Conservation (phyloP, 2,888 invertebrate species). For the Elmis aenea region DNA sequence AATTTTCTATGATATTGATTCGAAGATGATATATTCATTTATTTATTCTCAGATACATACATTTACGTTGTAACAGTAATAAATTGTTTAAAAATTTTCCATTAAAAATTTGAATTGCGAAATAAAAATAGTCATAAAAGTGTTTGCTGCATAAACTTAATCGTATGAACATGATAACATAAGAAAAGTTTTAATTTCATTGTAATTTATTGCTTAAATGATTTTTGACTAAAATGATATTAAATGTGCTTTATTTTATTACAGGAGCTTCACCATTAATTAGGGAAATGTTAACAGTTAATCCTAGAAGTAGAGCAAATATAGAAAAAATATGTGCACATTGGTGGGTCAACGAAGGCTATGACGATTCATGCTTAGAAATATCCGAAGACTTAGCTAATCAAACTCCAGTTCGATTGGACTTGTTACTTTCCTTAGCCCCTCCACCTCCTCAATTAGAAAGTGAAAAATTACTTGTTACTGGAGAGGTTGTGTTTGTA, state of each 20-base stretch:
- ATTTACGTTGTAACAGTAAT: too few species aligned
- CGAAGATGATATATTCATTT: too few species aligned
- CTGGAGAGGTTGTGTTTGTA: slow-evolving; percentile 48
- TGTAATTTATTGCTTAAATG: slow-evolving; percentile 2
- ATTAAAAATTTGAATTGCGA: too few species aligned
- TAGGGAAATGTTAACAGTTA: slow-evolving; percentile 89
- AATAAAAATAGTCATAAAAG: too few species aligned
- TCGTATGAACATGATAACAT: too few species aligned
- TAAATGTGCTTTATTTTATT: too few species aligned
- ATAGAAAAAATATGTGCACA: slow-evolving; percentile 93
- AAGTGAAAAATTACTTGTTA: slow-evolving; percentile 68
- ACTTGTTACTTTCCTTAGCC: slow-evolving; percentile 77
- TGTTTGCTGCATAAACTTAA: too few species aligned
- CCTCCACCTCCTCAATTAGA: slow-evolving; percentile 71
- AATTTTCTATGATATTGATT: too few species aligned
- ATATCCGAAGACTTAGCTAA: slow-evolving; percentile 84
- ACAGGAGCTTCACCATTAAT: slow-evolving; percentile 91
- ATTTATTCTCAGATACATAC: too few species aligned
- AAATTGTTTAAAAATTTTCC: too few species aligned
- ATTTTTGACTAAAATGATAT: slow-evolving; percentile 3
- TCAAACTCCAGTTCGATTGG: slow-evolving; percentile 84
- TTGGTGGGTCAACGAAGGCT: slow-evolving; percentile 94
- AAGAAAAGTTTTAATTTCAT: slow-evolving; percentile 1
- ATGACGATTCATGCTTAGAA: slow-evolving; percentile 75
- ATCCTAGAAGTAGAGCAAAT: slow-evolving; percentile 82